Evolutionary conservation across 2,113 vertebrate genomes (phyloP).

Genomic region (Riparia riparia): DNA sequence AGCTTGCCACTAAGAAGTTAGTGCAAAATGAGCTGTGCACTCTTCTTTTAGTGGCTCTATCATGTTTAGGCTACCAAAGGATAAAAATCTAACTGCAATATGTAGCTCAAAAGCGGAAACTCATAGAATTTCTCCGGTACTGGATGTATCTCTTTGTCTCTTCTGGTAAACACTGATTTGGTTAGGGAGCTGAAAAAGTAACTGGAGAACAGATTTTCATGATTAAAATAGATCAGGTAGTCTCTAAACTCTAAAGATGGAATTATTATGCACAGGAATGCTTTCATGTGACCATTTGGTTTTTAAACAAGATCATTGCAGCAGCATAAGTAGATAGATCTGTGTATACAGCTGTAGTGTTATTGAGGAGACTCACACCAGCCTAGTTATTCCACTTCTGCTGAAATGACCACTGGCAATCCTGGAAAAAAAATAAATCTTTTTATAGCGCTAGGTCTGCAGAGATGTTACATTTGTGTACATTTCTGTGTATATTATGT

Average conservation of each 20-base stretch:
- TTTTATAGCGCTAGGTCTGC: not conserved
- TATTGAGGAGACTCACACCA: not conserved
- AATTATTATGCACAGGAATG: not conserved
- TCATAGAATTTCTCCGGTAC: not conserved
- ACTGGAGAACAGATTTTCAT: not conserved
- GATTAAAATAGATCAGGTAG: not conserved
- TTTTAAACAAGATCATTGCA: not conserved
- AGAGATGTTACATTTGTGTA: not conserved
- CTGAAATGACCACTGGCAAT: not conserved
- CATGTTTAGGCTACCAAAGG: not conserved
- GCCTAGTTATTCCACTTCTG: not conserved
- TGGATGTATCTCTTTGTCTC: not conserved
- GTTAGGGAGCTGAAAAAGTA: not conserved
- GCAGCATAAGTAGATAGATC: not conserved
- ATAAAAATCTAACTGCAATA: not conserved
- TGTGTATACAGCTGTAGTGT: not conserved
- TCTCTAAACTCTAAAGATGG: not conserved
- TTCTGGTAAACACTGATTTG: not conserved
- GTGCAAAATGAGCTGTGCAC: not conserved
- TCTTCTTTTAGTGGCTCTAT: not conserved
- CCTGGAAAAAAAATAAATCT: not conserved
- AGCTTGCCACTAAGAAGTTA: not conserved
- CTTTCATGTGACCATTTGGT: not conserved
- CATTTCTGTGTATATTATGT: not conserved
- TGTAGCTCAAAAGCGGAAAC: rapidly evolving